A percentile compares a stretch with the other conserved stretches of the same genome.
phyloP scores from a whole-genome alignment of 2,888 invertebrate genomes.

The Prenolepis imparis region DNA sequence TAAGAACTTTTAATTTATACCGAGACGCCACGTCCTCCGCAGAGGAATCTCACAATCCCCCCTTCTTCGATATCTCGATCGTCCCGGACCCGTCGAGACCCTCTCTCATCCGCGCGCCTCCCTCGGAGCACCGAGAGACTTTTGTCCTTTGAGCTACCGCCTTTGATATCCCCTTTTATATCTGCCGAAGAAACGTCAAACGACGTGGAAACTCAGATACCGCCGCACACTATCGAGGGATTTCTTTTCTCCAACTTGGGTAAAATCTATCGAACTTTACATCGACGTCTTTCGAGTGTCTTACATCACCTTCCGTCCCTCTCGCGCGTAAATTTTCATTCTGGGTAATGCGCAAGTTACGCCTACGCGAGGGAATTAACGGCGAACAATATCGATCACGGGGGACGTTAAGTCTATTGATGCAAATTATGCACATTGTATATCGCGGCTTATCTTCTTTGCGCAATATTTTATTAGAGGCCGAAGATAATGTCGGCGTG shows the following conservation, averaged over 20 bases:
- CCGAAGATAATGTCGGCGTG: slow-evolving; percentile 77
- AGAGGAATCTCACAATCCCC: slow-evolving; percentile 52
- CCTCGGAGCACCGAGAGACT: slow-evolving; percentile 65
- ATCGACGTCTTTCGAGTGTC: background rate
- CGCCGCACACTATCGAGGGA: slow-evolving; percentile 46
- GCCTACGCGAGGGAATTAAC: slow-evolving; percentile 32
- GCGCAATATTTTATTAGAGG: slow-evolving; percentile 80
- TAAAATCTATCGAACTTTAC: slow-evolving; percentile 55
- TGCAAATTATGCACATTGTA: slow-evolving; percentile 32
- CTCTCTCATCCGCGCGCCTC: slow-evolving; percentile 33
- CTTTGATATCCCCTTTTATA: slow-evolving; percentile 66
- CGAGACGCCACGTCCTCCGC: slow-evolving; percentile 61
- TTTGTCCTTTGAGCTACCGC: slow-evolving; percentile 67
- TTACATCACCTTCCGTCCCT: no score
- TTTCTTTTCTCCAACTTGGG: slow-evolving; percentile 57
- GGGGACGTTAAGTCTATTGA: slow-evolving; percentile 6
- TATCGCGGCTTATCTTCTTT: slow-evolving; percentile 30
- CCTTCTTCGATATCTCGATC: slow-evolving; percentile 56
- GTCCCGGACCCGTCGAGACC: slow-evolving; percentile 7
- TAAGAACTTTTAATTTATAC: slow-evolving; percentile 80
- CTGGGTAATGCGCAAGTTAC: background rate
- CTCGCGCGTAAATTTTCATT: background rate
- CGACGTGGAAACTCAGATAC: slow-evolving; percentile 74
- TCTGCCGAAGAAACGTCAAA: slow-evolving; percentile 66
- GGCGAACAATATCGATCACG: slow-evolving; percentile 44